These are phyloP conservation scores for Pheosia tremula DNA, from an alignment of 2,888 invertebrate species.

Conservation along the genomic window DNA sequence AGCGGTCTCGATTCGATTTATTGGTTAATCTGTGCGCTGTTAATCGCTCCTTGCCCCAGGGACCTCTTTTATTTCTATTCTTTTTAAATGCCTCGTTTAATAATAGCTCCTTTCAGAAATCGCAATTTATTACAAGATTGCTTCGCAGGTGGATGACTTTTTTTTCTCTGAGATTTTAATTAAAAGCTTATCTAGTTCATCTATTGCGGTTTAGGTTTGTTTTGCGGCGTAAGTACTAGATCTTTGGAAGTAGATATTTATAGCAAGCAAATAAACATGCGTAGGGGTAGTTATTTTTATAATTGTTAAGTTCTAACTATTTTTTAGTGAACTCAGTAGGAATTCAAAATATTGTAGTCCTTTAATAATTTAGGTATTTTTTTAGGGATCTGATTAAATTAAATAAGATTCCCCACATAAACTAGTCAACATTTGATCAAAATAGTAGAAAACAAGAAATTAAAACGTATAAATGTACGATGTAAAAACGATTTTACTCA, in stretches of 20 bases:
- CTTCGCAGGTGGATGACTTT: conserved; percentile 41
- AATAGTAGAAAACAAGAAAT: too few species aligned
- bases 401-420: too few species aligned
- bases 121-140: conserved; percentile 53
- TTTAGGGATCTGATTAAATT: too few species aligned
- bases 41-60: conserved; percentile 54
- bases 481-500: neutral
- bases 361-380: too few species aligned
- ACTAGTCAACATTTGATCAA: too few species aligned
- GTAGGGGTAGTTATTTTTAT: too few species aligned
- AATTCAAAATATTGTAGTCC: too few species aligned
- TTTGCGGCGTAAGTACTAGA: neutral
- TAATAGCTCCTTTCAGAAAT: conserved; percentile 47
- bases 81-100: conserved; percentile 53
- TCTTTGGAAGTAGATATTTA: neutral
- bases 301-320: too few species aligned
- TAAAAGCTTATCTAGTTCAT: conserved; percentile 6
- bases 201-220: neutral
- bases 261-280: too few species aligned
- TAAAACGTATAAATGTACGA: neutral
- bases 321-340: too few species aligned
- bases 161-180: conserved; percentile 15
- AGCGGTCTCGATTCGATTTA: conserved; percentile 50
- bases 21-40: conserved; percentile 52
- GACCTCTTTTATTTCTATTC: conserved; percentile 51